Evolutionary conservation across 2,113 vertebrate genomes (phyloP), one percentile per base, ranked within the genome.

Genomic region (Accipiter virgatus): DNA sequence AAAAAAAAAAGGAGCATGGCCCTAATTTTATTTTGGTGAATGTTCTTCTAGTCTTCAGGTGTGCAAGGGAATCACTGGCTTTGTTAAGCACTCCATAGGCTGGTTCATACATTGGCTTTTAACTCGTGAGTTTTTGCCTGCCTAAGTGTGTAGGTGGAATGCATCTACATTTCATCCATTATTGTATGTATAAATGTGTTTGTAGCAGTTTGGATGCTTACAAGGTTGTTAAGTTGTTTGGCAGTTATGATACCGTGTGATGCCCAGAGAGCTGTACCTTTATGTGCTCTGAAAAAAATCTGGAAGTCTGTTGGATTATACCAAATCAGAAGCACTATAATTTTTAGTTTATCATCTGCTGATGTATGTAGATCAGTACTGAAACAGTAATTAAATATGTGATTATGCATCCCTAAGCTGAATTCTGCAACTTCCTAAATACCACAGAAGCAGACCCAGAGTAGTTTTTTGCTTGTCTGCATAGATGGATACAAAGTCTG

Each of bases 161-260:
- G 18, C 29, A 25, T 36, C 50, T 52, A 4, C 9, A 4, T 58
- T 50, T 53, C 12, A 32, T 72, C 42, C 15, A 1, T 72, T 72
- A 7, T 40, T 2, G 2, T 23, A 6, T 13, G 5, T 75, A 16
- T n/a, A 29, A 10, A 15, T 66, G 22, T 22, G 7, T 70, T 82
- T 83, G 71, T 19, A 74, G 66, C 45, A 45, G n/a, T 70, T 61
- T 52, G 25, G 43, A 11, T 74, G 14, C 40, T 89, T 86, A 43
- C 5, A 45, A 14, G 19, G 11, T 75, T 1, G 0, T 22, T 7
- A 6, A 36, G 21, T 66, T 25, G 31, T 48, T 59, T 55, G 27
- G 7, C 1, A 0, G 2, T 42, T 56, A 17, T 7, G 26, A 19
- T 50, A 31, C 36, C 12, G 5, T 38, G 14, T 16, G 58, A 53